Conservation (phyloP, 2,797 vertebrate species). For the Schizopygopsis pylzovi region DNA sequence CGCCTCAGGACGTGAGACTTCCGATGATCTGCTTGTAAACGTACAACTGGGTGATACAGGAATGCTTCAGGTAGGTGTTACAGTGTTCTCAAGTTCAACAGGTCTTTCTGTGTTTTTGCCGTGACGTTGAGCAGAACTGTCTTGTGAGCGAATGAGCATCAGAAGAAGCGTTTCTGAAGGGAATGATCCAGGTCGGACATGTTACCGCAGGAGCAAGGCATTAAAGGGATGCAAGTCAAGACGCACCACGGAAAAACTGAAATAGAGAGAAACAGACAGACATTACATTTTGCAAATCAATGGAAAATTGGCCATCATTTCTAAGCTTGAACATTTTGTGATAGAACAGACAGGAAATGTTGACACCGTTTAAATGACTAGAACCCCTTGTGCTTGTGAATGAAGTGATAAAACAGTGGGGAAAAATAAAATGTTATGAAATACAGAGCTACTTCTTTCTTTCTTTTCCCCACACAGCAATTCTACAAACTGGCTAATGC, state of each 20-base stretch:
- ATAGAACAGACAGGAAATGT: constrained; percentile 26
- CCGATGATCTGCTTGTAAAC: constrained; percentile 26
- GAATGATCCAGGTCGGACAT: constrained; percentile 78
- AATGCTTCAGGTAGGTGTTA: constrained; percentile 20
- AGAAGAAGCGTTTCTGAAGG: constrained; percentile 72
- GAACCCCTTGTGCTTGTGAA: constrained; percentile 7
- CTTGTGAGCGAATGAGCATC: constrained; percentile 59
- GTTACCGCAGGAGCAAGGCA: constrained; percentile 49
- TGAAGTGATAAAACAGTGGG: neutral
- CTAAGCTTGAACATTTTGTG: constrained; percentile 2
- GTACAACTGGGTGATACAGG: constrained; percentile 52
- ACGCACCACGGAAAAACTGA: constrained; percentile 77
- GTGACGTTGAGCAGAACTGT: neutral
- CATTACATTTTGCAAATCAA: neutral
- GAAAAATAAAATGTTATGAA: constrained; percentile 23
- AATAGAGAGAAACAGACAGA: constrained; percentile 56
- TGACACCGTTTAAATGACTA: neutral
- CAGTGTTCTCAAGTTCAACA: neutral
- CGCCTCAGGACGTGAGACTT: constrained; percentile 15
- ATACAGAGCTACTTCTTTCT: neutral
- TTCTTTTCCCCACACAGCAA: constrained; percentile 12
- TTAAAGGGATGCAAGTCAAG: constrained; percentile 60
- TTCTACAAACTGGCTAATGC: constrained; percentile 1
- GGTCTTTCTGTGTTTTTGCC: neutral
- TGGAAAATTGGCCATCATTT: neutral